Base-by-base conservation (phyloP, 23 tunicate genomes). In the Pegea sp. region DNA sequence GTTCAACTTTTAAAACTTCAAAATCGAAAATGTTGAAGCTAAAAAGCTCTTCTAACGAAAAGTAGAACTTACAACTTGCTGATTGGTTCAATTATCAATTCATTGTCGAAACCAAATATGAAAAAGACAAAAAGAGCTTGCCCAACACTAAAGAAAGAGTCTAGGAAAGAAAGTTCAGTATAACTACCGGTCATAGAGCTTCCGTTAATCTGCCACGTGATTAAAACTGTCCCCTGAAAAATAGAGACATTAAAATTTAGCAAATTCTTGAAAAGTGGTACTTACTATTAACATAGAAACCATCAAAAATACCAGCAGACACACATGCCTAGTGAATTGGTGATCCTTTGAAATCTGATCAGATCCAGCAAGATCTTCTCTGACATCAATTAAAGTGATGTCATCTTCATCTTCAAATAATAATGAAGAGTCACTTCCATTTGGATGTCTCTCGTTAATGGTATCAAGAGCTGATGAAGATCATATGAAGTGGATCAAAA, bases 101-200 rank as follows among this genome's bases (percentile, higher is more conserved):
- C 95, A 7, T 69, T 34, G 53, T 84, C 95, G n/a, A 84, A 61
- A 0, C 95, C 95, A 54, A 84, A 84, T 23, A 84, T 42, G 1
- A 68, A 24, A 44, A 84, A 71, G 22, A 84, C 76, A 43, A 84
- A 84, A 38, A 84, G 48, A 29, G 78, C 68, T 59, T 84, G 95
- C 1, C 95, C 95, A 44, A 84, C 69, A 64, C 68, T 73, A 52
- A 74, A 68, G 32, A 73, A 76, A 19, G 71, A 34, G 32, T 84
- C 95, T 3, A 84, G 71, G 58, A 84, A 84, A 5, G 86, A 68
- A 32, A 84, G 26, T 58, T 84, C 95, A 52, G 64, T 69, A 32
- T 67, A 84, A 7, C 68, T 53, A 29, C 95, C 95, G 21, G 84
- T 62, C 34, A 22, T 38, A 16, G 16, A 38, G 13, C 13, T 8